phyloP scores from a whole-genome alignment of 2,797 vertebrate genomes.

The Peromyscus nudipes region DNA sequence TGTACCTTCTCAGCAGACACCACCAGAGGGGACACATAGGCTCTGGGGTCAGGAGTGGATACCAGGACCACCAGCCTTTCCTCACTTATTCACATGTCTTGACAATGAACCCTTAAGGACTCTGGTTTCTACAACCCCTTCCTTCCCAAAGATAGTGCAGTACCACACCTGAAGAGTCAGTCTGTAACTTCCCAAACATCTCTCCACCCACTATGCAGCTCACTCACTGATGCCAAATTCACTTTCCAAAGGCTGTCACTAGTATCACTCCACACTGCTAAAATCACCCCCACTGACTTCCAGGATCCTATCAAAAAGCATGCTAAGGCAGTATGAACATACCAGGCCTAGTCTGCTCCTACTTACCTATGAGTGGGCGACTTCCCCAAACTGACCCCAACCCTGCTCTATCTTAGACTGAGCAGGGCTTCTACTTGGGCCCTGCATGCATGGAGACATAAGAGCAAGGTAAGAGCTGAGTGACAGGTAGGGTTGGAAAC shows the following conservation, averaged over 20 bases:
- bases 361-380: not conserved
- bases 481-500: not conserved
- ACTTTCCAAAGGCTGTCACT: not conserved
- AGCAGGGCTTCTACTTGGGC: not conserved
- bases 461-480: accelerated
- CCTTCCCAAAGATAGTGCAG: not conserved
- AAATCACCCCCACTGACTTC: not conserved
- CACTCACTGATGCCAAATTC: not conserved
- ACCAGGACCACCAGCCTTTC: not conserved
- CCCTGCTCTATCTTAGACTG: not conserved
- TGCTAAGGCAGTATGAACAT: not conserved
- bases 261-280: not conserved
- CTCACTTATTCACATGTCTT: not conserved
- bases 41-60: not conserved
- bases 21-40: not conserved
- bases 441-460: accelerated
- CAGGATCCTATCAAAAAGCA: not conserved
- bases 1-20: not conserved
- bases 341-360: not conserved
- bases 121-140: not conserved
- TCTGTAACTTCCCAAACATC: not conserved
- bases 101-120: not conserved
- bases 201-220: not conserved
- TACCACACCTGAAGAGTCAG: not conserved
- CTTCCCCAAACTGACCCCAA: not conserved